Base-by-base conservation (phyloP, 92 coral and sea anemone species). In the Zoanthus solanderi region DNA sequence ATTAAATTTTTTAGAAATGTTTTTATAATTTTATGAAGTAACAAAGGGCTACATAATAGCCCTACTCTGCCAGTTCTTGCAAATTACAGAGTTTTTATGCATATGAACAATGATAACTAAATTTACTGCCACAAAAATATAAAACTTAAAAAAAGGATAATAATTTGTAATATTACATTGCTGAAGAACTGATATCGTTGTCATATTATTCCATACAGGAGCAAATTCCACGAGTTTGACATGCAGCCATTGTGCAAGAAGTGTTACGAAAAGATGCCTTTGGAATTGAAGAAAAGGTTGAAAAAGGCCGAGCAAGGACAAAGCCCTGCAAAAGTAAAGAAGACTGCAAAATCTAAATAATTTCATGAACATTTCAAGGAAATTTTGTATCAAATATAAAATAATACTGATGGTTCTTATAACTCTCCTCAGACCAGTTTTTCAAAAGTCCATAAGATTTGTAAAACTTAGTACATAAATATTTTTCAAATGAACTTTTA, bases 241-340 rank as follows among this genome's bases (percentile, higher is more conserved):
- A 97, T 95, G 95, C 98, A 97, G 86, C 99, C 99, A 8, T 85
- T 97, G 85, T 97, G 99, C 92, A 97, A 96, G 89, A 97, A 97
- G 83, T 97, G 99, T 84, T 97, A 97, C 68, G 99, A 97, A 84
- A 97, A 97, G 90, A 97, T 97, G 99, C 99, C 99, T 5, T 88
- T 97, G 57, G 99, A 97, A 89, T 74, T 97, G 63, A 97, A 97
- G 91, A 97, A 97, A 83, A 88, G 99, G 50, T 83, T 97, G 69
- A 95, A 96, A 65, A 92, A 92, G 71, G 99, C 99, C 37, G 99
- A 97, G 74, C 95, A 90, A 66, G 92, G 92, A 48, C 89, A 90
- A 53, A 91, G 90, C 85, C 96, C 87, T 82, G 93, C 90, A 90
- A 95, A 87, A 88, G 56, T 65, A 57, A 80, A 80, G 44, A 80